Base-by-base conservation (phyloP, 2,113 vertebrate species). In the Nycticebus coucang region DNA sequence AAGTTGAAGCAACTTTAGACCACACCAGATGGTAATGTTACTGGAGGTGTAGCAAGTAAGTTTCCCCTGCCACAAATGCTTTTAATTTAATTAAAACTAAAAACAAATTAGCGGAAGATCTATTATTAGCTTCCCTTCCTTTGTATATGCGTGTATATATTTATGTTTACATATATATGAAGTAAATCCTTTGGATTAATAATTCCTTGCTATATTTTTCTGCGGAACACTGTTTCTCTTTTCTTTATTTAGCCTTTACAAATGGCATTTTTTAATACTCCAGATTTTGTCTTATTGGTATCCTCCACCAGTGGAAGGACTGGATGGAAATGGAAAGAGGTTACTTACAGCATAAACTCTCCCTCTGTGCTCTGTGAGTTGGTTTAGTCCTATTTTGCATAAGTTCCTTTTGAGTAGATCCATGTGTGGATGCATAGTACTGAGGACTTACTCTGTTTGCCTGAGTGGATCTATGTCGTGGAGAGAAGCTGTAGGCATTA, bases 361-460 rank as follows among this genome's bases (percentile, higher is more conserved):
- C 98, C 98, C 99, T 99, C 98, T 97, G 93, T 84, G 93, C 90
- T 95, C 81, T 91, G 89, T 97, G 97, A 99, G 97, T 98, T 99
- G 99, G 99, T 99, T 99, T 98, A 97, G 98, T 98, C 99, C 99
- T 99, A 95, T 98, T 99, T 99, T 99, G 99, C 99, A 99, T 99
- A 99, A 99, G 99, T 99, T 99, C 99, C 98, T 98, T 98, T 98
- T 99, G 99, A 99, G 99, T 99, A 98, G 98, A 99, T 99, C 98
- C 99, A 98, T 99, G 99, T 99, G 99, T 99, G 98, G 98, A 98
- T 93, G 87, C 98, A 98, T 98, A 98, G 98, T 97, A 97, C 99
- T 98, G 98, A 98, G 98, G 99, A 98, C 98, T 98, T 99, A 98
- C 98, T 99, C 98, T 97, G 97, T 98, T 98, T 98, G 98, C 98